A percentile compares a stretch with the other conserved stretches of the same genome.
These are phyloP conservation scores for Merluccius polli DNA, from an alignment of 2,797 vertebrate species.

Conservation along the genomic window DNA sequence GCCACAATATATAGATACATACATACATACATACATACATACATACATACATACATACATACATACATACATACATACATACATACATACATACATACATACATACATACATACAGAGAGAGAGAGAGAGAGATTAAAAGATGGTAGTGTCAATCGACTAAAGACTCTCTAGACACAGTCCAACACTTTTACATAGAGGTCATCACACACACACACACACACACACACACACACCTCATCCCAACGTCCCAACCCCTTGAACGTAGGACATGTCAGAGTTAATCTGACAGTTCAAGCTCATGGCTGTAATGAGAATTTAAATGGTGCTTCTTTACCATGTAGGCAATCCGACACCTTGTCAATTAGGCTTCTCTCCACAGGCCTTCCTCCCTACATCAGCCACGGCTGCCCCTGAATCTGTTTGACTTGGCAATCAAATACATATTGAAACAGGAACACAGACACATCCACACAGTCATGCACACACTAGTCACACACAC, in stretches of 20 bases:
- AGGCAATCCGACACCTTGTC: slow-evolving; percentile 53
- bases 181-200: not conserved
- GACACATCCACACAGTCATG: not conserved
- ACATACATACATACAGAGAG: too few species aligned
- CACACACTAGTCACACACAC: too few species aligned
- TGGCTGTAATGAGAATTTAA: slow-evolving; percentile 51
- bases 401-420: not conserved
- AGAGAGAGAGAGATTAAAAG: too few species aligned
- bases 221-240: slow-evolving; percentile 17
- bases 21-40: slow-evolving; percentile 5
- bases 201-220: slow-evolving; percentile 12
- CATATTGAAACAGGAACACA: not conserved
- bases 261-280: slow-evolving; percentile 28
- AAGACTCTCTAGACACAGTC: not conserved
- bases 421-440: not conserved
- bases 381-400: slow-evolving; percentile 9
- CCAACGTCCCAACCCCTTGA: not conserved
- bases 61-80: too few species aligned
- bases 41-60: slow-evolving; percentile 7
- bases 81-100: too few species aligned
- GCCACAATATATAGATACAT: too few species aligned
- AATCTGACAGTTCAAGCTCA: slow-evolving; percentile 32
- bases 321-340: slow-evolving; percentile 42
- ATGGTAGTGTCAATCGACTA: not conserved
- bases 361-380: slow-evolving; percentile 45